A percentile compares a stretch with the other conserved stretches of the same genome.
Conservation (phyloP, 2,113 vertebrate species). For the Anolis sagrei region DNA sequence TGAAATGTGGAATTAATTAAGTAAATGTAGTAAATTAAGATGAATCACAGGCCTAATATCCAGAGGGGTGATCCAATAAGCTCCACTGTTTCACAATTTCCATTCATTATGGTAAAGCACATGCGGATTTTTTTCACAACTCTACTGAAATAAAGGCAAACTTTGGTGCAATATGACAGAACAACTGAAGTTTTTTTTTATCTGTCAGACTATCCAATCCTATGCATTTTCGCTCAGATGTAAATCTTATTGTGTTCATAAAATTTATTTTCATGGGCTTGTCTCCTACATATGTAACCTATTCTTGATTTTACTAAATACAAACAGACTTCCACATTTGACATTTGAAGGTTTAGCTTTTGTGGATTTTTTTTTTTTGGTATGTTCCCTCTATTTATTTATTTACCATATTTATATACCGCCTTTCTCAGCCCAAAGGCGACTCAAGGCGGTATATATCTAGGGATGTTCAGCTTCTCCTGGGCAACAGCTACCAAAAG, state of each 20-base stretch:
- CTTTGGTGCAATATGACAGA: not conserved
- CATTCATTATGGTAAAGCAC: not conserved
- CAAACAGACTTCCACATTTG: too few species aligned
- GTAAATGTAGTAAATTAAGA: not conserved
- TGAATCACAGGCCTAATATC: not conserved
- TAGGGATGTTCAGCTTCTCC: too few species aligned
- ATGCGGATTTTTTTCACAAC: not conserved
- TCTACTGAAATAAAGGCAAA: not conserved
- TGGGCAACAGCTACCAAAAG: too few species aligned
- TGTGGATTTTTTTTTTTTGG: too few species aligned
- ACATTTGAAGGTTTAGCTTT: too few species aligned
- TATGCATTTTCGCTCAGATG: not conserved
- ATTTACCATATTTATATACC: too few species aligned
- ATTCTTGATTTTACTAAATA: not conserved
- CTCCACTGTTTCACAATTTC: too few species aligned
- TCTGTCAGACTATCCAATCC: not conserved
- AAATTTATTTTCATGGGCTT: not conserved
- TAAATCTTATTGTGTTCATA: not conserved
- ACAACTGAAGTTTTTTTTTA: not conserved
- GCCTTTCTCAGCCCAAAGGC: too few species aligned
- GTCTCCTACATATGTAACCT: not conserved
- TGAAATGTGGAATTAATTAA: conserved; percentile 1
- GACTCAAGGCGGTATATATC: too few species aligned
- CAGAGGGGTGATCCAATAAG: not conserved
- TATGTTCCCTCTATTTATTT: too few species aligned